Conservation (phyloP, 2,797 vertebrate genomes). For the Channallabes apus region DNA sequence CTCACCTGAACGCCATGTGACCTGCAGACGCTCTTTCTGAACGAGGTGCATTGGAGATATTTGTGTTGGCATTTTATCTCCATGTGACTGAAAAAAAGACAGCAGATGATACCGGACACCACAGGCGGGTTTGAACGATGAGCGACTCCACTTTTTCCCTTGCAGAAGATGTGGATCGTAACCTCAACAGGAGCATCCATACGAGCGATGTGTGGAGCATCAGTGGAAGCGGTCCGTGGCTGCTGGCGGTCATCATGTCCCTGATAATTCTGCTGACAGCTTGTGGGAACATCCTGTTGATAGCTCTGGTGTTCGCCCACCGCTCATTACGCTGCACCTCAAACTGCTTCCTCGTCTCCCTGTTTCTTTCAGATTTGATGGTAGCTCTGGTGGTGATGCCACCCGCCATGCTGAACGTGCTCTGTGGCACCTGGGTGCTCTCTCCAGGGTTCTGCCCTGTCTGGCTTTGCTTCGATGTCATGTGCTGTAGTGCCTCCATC, state of each 20-base stretch:
- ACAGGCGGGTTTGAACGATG: conserved; percentile 59
- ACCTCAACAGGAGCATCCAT: conserved; percentile 52
- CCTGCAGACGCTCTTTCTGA: conserved; percentile 23
- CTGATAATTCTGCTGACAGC: conserved; percentile 87
- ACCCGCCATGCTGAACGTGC: conserved; percentile 91
- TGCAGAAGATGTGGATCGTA: conserved; percentile 48
- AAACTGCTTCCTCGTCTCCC: conserved; percentile 94
- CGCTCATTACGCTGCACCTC: conserved; percentile 94
- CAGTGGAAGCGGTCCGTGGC: conserved; percentile 81
- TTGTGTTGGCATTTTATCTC: conserved; percentile 7
- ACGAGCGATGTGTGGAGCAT: conserved; percentile 70
- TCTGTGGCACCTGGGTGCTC: conserved; percentile 91
- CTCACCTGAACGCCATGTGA: conserved; percentile 25
- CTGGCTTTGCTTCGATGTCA: conserved; percentile 94
- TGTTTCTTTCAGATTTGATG: conserved; percentile 96
- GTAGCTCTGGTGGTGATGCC: conserved; percentile 98
- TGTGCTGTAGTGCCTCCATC: conserved; percentile 98
- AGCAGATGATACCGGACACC: conserved; percentile 33
- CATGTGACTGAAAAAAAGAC: conserved; percentile 28
- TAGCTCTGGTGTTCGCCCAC: conserved; percentile 87
- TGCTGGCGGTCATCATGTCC: conserved; percentile 83
- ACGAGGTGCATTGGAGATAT: conserved; percentile 15
- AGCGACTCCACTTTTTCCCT: conserved; percentile 61
- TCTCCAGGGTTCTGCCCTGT: conserved; percentile 85
- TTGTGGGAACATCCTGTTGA: conserved; percentile 86